Percentiles rank a stretch among this genome's conserved stretches.
These are phyloP conservation scores for Percopsis omiscomaycus DNA, from an alignment of 2,797 vertebrate genomes.

Conservation along the genomic window DNA sequence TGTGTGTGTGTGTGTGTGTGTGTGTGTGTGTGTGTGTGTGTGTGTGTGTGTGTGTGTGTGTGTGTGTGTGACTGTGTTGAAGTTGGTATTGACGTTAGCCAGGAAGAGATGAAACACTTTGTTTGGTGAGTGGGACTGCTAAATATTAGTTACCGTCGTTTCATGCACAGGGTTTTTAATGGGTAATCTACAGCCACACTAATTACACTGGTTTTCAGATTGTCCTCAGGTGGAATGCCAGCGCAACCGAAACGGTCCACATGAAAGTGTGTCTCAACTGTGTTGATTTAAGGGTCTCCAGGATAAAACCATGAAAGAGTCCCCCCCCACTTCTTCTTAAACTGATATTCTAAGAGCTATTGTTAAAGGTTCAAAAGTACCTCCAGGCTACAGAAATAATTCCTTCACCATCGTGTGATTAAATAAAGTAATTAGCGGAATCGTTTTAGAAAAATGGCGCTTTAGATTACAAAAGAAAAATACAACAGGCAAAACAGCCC, in stretches of 20 bases:
- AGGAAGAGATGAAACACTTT: not conserved
- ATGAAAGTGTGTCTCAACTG: slow-evolving; percentile 48
- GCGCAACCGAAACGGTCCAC: slow-evolving; percentile 38
- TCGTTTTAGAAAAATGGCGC: slow-evolving; percentile 60
- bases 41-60: not conserved
- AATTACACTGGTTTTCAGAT: slow-evolving; percentile 41
- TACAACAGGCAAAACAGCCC: slow-evolving; percentile 51
- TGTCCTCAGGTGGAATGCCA: slow-evolving; percentile 54
- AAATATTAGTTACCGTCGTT: slow-evolving; percentile 20
- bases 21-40: not conserved
- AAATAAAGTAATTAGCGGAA: slow-evolving; percentile 71
- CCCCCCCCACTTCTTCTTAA: slow-evolving; percentile 19
- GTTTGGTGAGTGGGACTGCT: slow-evolving; percentile 10
- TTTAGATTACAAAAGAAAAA: slow-evolving; percentile 74
- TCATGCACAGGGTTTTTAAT: slow-evolving; percentile 1
- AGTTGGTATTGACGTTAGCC: slow-evolving; percentile 3
- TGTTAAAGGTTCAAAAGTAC: slow-evolving; percentile 64
- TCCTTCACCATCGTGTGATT: slow-evolving; percentile 55
- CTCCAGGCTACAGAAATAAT: slow-evolving; percentile 63
- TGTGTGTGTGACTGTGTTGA: not conserved
- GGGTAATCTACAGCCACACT: slow-evolving; percentile 15
- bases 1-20: too few relatives aligned
- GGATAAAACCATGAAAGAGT: slow-evolving; percentile 53
- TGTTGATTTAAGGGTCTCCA: slow-evolving; percentile 42
- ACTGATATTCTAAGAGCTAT: slow-evolving; percentile 63